Conservation (phyloP, 2,113 vertebrate species). For the Caracal caracal region DNA sequence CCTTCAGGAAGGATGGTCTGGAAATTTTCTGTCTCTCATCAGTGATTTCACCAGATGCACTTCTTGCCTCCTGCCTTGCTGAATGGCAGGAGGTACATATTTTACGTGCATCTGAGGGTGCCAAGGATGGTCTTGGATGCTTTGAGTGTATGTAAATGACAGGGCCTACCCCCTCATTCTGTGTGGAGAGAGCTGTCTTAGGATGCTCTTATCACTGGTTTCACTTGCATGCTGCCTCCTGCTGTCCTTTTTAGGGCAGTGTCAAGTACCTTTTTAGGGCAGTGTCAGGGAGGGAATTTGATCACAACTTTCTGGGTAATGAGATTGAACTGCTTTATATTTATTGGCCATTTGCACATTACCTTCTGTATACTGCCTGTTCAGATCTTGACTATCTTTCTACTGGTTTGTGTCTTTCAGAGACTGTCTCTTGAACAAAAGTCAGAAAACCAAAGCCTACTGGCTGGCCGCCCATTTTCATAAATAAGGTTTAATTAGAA, state of each 20-base stretch:
- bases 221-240: not conserved
- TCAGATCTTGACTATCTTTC: not conserved
- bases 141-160: not conserved
- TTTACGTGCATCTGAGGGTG: not conserved
- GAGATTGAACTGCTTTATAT: not conserved
- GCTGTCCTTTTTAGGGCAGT: not conserved
- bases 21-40: not conserved
- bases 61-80: not conserved
- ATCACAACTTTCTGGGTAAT: not conserved
- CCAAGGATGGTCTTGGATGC: not conserved
- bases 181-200: not conserved
- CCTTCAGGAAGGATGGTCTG: constrained; percentile 34
- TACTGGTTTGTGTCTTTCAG: constrained; percentile 3
- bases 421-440: not conserved
- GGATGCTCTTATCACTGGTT: not conserved
- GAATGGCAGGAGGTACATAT: not conserved
- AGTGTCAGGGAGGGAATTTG: not conserved
- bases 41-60: not conserved
- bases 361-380: not conserved
- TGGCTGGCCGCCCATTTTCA: not conserved
- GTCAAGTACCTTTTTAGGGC: not conserved
- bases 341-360: not conserved
- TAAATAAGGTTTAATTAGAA: not conserved
- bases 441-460: not conserved
- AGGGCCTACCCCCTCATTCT: not conserved